phyloP scores from a whole-genome alignment of 2,797 vertebrate species.

The Gambusia yucatana region DNA sequence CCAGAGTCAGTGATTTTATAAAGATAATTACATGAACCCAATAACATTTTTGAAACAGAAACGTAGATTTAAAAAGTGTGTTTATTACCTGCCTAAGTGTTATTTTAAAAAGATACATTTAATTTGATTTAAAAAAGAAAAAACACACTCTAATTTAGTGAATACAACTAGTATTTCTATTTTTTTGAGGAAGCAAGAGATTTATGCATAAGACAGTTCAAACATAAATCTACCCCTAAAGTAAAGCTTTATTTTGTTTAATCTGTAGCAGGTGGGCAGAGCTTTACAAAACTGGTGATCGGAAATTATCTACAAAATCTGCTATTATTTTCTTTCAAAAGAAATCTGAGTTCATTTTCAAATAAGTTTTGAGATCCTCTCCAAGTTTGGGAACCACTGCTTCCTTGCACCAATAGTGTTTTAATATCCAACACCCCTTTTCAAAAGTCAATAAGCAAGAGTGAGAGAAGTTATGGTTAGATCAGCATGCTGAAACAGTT shows the following conservation, averaged over 20 bases:
- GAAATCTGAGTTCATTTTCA: background rate
- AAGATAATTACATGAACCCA: background rate
- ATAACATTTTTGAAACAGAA: background rate
- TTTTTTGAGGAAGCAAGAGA: background rate
- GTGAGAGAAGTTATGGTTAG: constrained; percentile 28
- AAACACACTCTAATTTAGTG: background rate
- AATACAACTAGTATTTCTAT: background rate
- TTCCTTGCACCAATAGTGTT: constrained; percentile 11
- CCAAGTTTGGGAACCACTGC: constrained; percentile 5
- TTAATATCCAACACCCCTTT: background rate
- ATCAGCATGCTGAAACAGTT: constrained; percentile 25
- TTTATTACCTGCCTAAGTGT: background rate
- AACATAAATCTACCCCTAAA: background rate
- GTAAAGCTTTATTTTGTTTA: background rate
- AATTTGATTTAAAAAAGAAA: background rate
- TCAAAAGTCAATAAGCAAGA: constrained; percentile 5
- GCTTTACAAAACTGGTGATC: background rate
- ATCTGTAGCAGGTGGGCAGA: background rate
- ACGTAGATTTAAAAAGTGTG: background rate
- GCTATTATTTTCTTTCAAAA: background rate
- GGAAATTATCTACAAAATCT: background rate
- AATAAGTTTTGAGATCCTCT: background rate
- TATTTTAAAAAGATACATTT: background rate
- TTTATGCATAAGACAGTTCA: background rate
- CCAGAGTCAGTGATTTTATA: background rate